These are phyloP conservation scores for Acrobasis repandana DNA, from an alignment of 2,888 invertebrate species.

Conservation along the genomic window DNA sequence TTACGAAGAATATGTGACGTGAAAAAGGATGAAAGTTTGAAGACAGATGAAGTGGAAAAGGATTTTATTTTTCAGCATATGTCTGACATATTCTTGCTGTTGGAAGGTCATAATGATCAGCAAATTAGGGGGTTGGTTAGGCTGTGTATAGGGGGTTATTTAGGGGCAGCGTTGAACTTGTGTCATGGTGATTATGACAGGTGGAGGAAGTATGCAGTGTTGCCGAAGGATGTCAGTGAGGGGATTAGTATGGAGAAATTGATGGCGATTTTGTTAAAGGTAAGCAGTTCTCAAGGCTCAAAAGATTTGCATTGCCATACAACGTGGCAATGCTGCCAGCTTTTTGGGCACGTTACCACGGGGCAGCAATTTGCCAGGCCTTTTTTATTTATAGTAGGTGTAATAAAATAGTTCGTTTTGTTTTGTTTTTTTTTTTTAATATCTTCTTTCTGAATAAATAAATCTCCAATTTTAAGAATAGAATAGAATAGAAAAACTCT, in stretches of 20 bases:
- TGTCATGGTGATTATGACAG: slow-evolving; percentile 80
- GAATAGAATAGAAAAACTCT: too few species aligned
- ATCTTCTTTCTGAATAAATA: too few species aligned
- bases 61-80: slow-evolving; percentile 83
- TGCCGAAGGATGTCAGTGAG: slow-evolving; percentile 65
- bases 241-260: slow-evolving; percentile 72
- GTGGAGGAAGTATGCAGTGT: slow-evolving; percentile 67
- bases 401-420: too few species aligned
- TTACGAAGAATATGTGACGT: slow-evolving; percentile 54
- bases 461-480: too few species aligned
- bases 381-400: too few species aligned
- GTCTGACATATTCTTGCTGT: slow-evolving; percentile 86
- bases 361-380: too few species aligned
- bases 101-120: slow-evolving; percentile 89
- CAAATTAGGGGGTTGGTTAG: slow-evolving; percentile 90
- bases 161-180: slow-evolving; percentile 83
- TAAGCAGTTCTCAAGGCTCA: slow-evolving; percentile 43
- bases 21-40: slow-evolving; percentile 37
- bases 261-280: slow-evolving; percentile 80
- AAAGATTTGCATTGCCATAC: too few species aligned
- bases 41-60: slow-evolving; percentile 35
- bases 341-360: too few species aligned
- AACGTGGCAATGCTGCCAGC: too few species aligned
- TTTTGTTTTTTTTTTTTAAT: too few species aligned
- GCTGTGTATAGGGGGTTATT: slow-evolving; percentile 86